These are phyloP conservation scores for Drosophila littoralis DNA, from an alignment of 1,140 invertebrate genomes.

Conservation along the genomic window DNA sequence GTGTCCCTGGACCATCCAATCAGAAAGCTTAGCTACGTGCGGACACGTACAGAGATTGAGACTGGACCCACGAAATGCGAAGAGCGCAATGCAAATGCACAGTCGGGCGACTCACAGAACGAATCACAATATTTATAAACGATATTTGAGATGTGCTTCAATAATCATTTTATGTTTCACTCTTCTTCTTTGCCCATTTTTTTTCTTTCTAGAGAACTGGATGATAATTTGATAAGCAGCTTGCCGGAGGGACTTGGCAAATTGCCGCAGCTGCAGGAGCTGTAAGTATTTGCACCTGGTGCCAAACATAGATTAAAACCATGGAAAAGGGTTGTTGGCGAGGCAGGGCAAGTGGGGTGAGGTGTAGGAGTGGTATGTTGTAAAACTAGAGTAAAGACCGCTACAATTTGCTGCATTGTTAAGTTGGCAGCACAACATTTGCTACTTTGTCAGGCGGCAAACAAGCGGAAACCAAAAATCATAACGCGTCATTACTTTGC, in stretches of 20 bases:
- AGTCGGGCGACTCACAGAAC: slow-evolving; percentile 9
- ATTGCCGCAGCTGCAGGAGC: slow-evolving; percentile 88
- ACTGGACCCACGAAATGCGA: slow-evolving; percentile 63
- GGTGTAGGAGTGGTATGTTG: not conserved
- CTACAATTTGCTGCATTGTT: slow-evolving; percentile 52
- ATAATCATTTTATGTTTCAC: slow-evolving; percentile 42
- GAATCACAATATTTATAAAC: slow-evolving; percentile 52
- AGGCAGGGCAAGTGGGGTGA: not conserved
- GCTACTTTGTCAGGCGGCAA: slow-evolving; percentile 67
- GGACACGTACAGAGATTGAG: slow-evolving; percentile 53
- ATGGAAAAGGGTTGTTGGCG: not conserved
- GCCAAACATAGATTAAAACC: slow-evolving; percentile 44
- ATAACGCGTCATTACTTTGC: slow-evolving; percentile 83
- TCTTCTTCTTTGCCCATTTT: slow-evolving; percentile 18
- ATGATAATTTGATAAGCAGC: slow-evolving; percentile 89
- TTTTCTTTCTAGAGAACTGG: slow-evolving; percentile 87
- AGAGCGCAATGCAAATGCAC: slow-evolving; percentile 50
- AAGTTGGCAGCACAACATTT: slow-evolving; percentile 61
- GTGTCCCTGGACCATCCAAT: slow-evolving; percentile 35
- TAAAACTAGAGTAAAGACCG: slow-evolving; percentile 24
- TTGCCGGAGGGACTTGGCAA: slow-evolving; percentile 88
- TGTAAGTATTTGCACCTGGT: slow-evolving; percentile 86
- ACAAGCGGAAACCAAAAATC: slow-evolving; percentile 80
- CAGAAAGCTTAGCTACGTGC: slow-evolving; percentile 53
- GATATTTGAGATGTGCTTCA: slow-evolving; percentile 53